Conservation (phyloP, 2,797 vertebrate species). For the Pitangus sulphuratus region DNA sequence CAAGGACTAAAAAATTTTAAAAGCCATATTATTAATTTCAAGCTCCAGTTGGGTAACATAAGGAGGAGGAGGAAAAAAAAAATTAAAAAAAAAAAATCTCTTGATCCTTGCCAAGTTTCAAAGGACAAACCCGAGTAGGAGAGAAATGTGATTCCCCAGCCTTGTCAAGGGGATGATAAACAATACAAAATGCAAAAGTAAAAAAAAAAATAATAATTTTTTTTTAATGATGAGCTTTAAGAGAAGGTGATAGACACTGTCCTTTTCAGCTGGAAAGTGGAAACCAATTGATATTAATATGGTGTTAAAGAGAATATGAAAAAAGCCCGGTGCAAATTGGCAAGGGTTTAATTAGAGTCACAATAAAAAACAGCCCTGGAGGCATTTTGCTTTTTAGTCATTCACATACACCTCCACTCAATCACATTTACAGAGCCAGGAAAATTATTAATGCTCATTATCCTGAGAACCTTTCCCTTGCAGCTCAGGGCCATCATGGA, state of each 20-base stretch:
- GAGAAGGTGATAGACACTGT: slow-evolving; percentile 62
- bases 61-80: not conserved
- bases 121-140: slow-evolving; percentile 58
- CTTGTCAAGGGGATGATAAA: slow-evolving; percentile 58
- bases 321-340: slow-evolving; percentile 60
- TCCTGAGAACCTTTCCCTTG: slow-evolving; percentile 19
- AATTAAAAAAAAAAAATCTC: not conserved
- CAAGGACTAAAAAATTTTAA: slow-evolving; percentile 5
- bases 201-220: not conserved
- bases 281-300: slow-evolving; percentile 62
- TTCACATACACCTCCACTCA: slow-evolving; percentile 55
- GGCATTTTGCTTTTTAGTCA: slow-evolving; percentile 67
- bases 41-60: slow-evolving; percentile 27
- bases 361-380: slow-evolving; percentile 63
- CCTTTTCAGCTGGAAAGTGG: slow-evolving; percentile 81
- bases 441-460: slow-evolving; percentile 48
- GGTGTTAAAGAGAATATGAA: slow-evolving; percentile 52
- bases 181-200: not conserved
- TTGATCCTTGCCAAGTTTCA: slow-evolving; percentile 43
- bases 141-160: slow-evolving; percentile 57
- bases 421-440: slow-evolving; percentile 1
- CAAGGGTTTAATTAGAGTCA: slow-evolving; percentile 79
- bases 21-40: slow-evolving; percentile 17
- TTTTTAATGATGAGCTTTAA: slow-evolving; percentile 16
- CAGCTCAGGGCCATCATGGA: slow-evolving; percentile 19